phyloP scores from a whole-genome alignment of 2,113 vertebrate genomes.

The Eulacestoma nigropectus region DNA sequence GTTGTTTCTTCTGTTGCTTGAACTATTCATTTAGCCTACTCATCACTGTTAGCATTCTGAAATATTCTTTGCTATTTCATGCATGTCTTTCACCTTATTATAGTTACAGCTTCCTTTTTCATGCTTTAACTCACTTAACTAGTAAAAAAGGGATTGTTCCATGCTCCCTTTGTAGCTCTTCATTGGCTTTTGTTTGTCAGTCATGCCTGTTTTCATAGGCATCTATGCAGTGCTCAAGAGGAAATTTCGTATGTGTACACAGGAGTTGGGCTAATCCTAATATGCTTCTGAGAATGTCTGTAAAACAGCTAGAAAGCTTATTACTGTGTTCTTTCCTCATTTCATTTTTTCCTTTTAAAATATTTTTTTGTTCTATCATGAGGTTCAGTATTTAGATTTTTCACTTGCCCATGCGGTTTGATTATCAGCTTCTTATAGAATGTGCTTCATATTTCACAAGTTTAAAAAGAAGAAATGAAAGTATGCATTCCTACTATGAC shows the following conservation, averaged over 20 bases:
- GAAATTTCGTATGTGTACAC: background rate
- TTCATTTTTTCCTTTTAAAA: background rate
- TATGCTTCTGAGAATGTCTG: background rate
- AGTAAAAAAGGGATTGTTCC: constrained; percentile 29
- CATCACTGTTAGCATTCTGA: background rate
- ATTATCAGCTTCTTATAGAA: background rate
- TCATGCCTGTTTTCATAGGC: constrained; percentile 34
- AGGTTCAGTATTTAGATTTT: background rate
- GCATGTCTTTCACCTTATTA: background rate
- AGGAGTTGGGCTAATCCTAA: background rate
- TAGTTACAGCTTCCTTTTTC: constrained; percentile 3
- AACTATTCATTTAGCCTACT: background rate
- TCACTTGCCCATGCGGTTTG: background rate
- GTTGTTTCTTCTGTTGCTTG: background rate
- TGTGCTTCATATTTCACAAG: background rate
- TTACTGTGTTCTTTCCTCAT: background rate
- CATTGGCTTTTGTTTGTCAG: constrained; percentile 44
- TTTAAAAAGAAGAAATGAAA: background rate
- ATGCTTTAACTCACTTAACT: constrained; percentile 35
- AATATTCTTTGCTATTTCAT: constrained; percentile 19
- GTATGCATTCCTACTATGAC: background rate
- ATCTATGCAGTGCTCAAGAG: background rate
- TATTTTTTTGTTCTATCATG: background rate
- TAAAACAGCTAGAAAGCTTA: background rate
- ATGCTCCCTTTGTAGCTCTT: constrained; percentile 3